These are phyloP conservation scores for Aleiodes leptofemur DNA, from an alignment of 2,888 invertebrate species.

Conservation along the genomic window DNA sequence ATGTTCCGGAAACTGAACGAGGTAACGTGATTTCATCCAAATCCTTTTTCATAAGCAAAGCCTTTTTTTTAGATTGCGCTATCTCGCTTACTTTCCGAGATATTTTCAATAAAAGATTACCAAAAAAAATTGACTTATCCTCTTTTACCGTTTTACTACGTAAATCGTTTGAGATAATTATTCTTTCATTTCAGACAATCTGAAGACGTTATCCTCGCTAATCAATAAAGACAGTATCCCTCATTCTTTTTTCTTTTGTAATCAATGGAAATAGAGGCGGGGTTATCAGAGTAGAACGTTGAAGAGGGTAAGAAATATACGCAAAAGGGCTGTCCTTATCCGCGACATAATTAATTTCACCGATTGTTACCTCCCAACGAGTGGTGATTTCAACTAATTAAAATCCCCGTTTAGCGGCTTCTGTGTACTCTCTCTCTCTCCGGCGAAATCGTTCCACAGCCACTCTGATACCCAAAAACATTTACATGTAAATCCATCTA, in stretches of 20 bases:
- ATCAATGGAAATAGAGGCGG: not conserved
- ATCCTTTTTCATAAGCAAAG: too few species aligned
- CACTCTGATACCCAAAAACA: slow-evolving; percentile 16
- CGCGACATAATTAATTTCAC: slow-evolving; percentile 73
- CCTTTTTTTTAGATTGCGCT: too few species aligned
- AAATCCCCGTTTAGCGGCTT: slow-evolving; percentile 62
- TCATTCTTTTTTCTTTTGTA: not conserved
- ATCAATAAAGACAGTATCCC: too few species aligned
- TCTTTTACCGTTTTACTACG: too few species aligned
- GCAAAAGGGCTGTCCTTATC: slow-evolving; percentile 66
- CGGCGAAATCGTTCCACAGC: slow-evolving; percentile 26
- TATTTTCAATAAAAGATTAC: too few species aligned
- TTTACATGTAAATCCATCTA: slow-evolving; percentile 27
- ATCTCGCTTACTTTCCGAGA: too few species aligned
- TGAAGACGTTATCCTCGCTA: too few species aligned
- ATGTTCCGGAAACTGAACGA: too few species aligned
- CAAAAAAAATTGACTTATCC: too few species aligned
- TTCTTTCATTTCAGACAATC: too few species aligned
- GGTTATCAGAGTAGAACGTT: slow-evolving; percentile 46
- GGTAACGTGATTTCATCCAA: too few species aligned
- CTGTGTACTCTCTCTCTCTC: slow-evolving; percentile 43
- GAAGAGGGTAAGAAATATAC: slow-evolving; percentile 60
- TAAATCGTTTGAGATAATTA: too few species aligned
- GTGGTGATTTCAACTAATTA: slow-evolving; percentile 73
- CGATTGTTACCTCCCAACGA: slow-evolving; percentile 67